Conservation (phyloP, 2,888 invertebrate genomes). For the Conchocele bisecta region DNA sequence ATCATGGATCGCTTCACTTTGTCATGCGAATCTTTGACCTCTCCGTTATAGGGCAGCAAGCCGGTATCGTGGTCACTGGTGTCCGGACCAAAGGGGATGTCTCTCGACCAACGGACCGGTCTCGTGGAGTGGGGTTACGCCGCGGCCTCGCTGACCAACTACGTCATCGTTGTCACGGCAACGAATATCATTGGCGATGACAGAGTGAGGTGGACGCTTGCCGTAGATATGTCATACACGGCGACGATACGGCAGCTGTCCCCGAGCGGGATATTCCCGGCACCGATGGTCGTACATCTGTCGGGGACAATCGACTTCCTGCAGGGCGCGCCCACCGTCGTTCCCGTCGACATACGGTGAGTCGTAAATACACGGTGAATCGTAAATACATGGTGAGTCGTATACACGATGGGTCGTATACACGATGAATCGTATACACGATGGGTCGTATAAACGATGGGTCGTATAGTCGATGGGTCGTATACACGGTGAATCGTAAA, state of each 20-base stretch:
- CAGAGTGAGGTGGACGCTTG: conserved; percentile 25
- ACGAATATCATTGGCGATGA: conserved; percentile 33
- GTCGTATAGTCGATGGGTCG: no score
- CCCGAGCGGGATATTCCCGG: conserved; percentile 18
- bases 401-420: no score
- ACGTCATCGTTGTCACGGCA: conserved; percentile 25
- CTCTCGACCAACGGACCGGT: conserved; percentile 20
- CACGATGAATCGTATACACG: no score
- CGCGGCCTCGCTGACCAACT: conserved; percentile 9
- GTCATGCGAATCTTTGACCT: no score
- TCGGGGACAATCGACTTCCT: conserved; percentile 32
- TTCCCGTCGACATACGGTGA: no score
- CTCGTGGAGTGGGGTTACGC: conserved; percentile 32
- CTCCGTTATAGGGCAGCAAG: conserved; percentile 42
- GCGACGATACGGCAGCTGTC: conserved; percentile 9
- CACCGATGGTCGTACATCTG: conserved; percentile 26
- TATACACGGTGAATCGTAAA: no score
- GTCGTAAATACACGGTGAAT: no score
- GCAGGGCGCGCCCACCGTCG: no score
- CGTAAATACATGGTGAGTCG: no score
- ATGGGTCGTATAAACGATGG: no score
- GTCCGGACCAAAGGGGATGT: conserved; percentile 23
- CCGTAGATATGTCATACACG: conserved; percentile 39
- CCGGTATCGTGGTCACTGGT: conserved; percentile 38
- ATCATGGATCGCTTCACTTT: no score